phyloP scores from a whole-genome alignment of 2,113 vertebrate genomes.

The Mus pahari region DNA sequence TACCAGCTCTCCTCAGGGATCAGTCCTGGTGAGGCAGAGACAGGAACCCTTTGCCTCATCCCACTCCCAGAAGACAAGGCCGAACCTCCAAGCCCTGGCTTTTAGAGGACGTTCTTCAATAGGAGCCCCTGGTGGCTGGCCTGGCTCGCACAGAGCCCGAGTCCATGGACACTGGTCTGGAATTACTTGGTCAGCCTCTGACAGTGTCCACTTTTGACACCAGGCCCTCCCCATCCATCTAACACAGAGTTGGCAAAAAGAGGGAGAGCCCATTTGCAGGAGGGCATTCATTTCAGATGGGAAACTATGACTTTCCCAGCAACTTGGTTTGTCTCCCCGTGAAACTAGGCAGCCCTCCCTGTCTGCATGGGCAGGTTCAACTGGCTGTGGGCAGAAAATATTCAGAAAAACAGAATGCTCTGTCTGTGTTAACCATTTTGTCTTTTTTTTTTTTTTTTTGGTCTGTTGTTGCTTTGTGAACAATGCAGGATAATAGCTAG shows the following conservation, averaged over 20 bases:
- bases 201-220: not conserved
- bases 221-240: not conserved
- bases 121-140: not conserved
- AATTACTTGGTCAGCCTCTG: not conserved
- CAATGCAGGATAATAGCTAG: not conserved
- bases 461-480: not conserved
- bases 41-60: not conserved
- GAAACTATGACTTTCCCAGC: not conserved
- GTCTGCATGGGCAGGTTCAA: not conserved
- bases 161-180: not conserved
- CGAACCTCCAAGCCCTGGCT: fast-evolving
- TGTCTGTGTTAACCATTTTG: not conserved
- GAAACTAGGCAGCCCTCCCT: not conserved
- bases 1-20: not conserved
- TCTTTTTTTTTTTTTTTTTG: not conserved
- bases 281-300: not conserved
- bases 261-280: not conserved
- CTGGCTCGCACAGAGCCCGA: not conserved
- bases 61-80: not conserved
- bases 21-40: not conserved
- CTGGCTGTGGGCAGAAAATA: not conserved
- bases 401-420: not conserved
- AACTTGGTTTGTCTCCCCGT: not conserved
- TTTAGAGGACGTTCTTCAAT: not conserved
- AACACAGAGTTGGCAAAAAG: not conserved